Percentiles rank a stretch among this genome's conserved stretches.
phyloP scores from a whole-genome alignment of 2,113 vertebrate species.

The Mormoops blainvillei region DNA sequence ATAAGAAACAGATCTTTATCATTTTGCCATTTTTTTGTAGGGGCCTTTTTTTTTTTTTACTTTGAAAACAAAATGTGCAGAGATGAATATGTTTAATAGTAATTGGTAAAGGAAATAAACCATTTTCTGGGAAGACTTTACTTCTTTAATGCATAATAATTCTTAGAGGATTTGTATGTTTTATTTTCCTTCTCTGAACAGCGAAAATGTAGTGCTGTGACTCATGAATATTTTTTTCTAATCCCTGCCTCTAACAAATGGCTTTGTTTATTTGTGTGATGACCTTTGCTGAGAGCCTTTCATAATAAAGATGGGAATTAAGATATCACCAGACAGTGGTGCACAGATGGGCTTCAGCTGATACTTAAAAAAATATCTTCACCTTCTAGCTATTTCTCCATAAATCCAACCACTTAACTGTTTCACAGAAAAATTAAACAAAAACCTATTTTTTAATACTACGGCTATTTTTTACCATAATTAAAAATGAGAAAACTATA shows the following conservation, averaged over 20 bases:
- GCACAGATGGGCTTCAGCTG: constrained; percentile 10
- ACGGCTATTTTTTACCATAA: constrained; percentile 5
- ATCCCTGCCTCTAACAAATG: constrained; percentile 15
- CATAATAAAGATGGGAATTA: constrained; percentile 57
- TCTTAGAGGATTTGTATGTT: constrained; percentile 30
- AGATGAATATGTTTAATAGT: constrained; percentile 50
- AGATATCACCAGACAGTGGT: constrained; percentile 28
- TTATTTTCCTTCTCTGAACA: neutral
- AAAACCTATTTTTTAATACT: constrained; percentile 35
- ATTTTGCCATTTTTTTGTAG: constrained; percentile 62
- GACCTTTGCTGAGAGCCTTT: constrained; percentile 56
- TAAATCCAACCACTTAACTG: constrained; percentile 6
- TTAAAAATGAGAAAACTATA: neutral
- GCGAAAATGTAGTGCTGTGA: neutral
- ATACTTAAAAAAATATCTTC: constrained; percentile 44
- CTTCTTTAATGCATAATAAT: constrained; percentile 4
- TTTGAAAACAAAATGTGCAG: constrained; percentile 48
- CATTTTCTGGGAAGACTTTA: constrained; percentile 33
- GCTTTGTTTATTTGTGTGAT: constrained; percentile 41
- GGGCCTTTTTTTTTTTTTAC: constrained; percentile 17
- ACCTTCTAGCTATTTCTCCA: constrained; percentile 33
- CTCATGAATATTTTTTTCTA: constrained; percentile 36
- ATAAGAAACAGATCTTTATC: constrained; percentile 53
- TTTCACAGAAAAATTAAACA: neutral
- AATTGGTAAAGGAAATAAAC: constrained; percentile 33